Evolutionary conservation across 2,888 invertebrate species (phyloP).

Genomic region (Tachina grossa): DNA sequence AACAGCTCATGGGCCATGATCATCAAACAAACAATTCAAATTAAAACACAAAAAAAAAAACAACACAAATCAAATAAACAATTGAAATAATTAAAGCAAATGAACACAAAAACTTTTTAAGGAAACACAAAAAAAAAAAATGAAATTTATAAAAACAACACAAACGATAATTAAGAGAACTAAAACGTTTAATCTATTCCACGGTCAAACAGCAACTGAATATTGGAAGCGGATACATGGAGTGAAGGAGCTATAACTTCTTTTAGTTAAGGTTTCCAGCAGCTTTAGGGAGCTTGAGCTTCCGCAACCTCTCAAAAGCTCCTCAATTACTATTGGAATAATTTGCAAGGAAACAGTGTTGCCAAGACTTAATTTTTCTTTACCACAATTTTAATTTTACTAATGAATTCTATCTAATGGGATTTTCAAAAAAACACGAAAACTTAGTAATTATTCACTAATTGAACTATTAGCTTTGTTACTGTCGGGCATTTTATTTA

Average conservation of each 20-base stretch:
- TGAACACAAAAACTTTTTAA: conserved; percentile 28
- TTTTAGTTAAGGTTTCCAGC: background rate
- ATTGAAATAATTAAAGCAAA: conserved; percentile 14
- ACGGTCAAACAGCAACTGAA: conserved; percentile 21
- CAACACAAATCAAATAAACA: conserved; percentile 9
- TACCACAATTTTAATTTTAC: too few relatives aligned
- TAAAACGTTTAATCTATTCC: conserved; percentile 32
- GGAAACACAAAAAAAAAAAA: conserved; percentile 62
- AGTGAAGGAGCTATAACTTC: background rate
- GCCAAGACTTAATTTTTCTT: background rate
- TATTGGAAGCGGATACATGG: conserved; percentile 8
- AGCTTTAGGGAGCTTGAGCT: background rate
- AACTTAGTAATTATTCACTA: too few relatives aligned
- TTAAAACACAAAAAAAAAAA: conserved; percentile 33
- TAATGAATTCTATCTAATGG: too few relatives aligned
- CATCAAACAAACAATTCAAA: background rate
- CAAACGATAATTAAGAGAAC: conserved; percentile 36
- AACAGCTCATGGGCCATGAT: conserved; percentile 61
- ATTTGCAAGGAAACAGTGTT: background rate
- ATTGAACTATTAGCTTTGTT: too few relatives aligned
- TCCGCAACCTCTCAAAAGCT: background rate
- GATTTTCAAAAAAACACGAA: too few relatives aligned
- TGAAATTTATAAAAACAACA: conserved; percentile 23
- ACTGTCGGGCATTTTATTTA: too few relatives aligned
- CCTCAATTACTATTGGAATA: background rate